Percentiles rank a stretch among this genome's conserved stretches.
phyloP scores from a whole-genome alignment of 2,888 invertebrate species.

The Auanema sp. region DNA sequence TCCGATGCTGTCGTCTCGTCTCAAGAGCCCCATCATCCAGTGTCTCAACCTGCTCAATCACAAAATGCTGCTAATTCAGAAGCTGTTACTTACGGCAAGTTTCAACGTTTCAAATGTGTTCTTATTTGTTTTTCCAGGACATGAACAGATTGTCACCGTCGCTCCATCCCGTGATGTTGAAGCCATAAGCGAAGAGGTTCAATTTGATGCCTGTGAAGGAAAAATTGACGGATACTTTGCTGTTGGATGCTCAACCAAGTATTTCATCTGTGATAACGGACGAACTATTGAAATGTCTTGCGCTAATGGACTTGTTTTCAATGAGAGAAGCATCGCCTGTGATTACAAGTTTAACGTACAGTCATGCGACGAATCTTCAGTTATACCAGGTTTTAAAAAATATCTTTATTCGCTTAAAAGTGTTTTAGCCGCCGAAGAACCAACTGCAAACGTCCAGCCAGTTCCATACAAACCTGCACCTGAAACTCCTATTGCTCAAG shows the following conservation, averaged over 20 bases:
- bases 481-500: too few species aligned
- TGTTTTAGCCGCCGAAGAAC: too few species aligned
- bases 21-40: constrained; percentile 7
- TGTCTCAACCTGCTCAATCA: constrained; percentile 4
- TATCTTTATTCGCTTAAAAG: too few species aligned
- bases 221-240: constrained; percentile 3
- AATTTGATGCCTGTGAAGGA: constrained; percentile 6
- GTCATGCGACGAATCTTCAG: too few species aligned
- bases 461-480: too few species aligned
- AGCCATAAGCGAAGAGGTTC: neutral
- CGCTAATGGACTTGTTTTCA: constrained; percentile 20
- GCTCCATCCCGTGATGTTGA: neutral
- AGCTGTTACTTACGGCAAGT: neutral
- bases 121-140: too few species aligned
- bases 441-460: too few species aligned
- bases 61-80: neutral
- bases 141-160: neutral
- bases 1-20: too few species aligned
- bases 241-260: constrained; percentile 6
- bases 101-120: too few species aligned
- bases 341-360: constrained; percentile 18
- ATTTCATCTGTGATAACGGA: constrained; percentile 3
- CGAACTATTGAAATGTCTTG: constrained; percentile 4
- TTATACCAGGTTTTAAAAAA: too few species aligned
- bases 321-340: constrained; percentile 11